Evolutionary conservation across 2,113 vertebrate genomes (phyloP), one percentile per base, ranked within the genome.

Genomic region (Anolis carolinensis): DNA sequence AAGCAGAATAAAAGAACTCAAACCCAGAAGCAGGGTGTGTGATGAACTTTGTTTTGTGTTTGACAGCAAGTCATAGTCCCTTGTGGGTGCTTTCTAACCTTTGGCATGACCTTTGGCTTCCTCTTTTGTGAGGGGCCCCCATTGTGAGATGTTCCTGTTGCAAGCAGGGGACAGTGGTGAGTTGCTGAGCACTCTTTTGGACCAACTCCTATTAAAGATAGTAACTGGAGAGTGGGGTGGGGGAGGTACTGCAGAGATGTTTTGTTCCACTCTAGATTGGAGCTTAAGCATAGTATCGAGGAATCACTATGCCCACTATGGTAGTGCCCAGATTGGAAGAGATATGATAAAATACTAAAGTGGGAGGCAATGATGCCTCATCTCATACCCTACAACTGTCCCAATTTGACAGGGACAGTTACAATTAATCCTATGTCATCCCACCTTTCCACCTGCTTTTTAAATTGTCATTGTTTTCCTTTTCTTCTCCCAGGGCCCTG

Each of bases 81-180:
- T 27, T n/a, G 52, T 89, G 79, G 76, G 76, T 32, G 78, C 63
- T 71, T 84, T 80, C 82, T 81, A 86, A 48, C 73, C 70, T 30
- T 14, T 6, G 25, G 52, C 76, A 70, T 80, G 7, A 67, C 84
- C 48, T 70, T 44, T 36, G 83, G 72, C 62, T 30, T 14, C 59
- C 1, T 1, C 71, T 62, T 62, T 85, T 79, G 75, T 85, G 81
- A 82, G 16, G 11, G 65, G 62, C 62, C 25, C 59, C 21, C 5
- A 78, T 74, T 59, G 44, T 79, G 59, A 27, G 87, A 25, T 65
- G 80, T 50, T 1, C 1, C 11, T 79, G 52, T 44, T 78, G n/a
- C 73, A 86, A 55, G 77, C 16, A 71, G 27, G 86, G 71, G 73
- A 50, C 39, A 81, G 4, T 7, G 44, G 84, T 81, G 73, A 62